Percentiles rank a stretch among this genome's conserved stretches.
These are phyloP conservation scores for Molossus alvarezi DNA, from an alignment of 2,797 vertebrate species.

Conservation along the genomic window DNA sequence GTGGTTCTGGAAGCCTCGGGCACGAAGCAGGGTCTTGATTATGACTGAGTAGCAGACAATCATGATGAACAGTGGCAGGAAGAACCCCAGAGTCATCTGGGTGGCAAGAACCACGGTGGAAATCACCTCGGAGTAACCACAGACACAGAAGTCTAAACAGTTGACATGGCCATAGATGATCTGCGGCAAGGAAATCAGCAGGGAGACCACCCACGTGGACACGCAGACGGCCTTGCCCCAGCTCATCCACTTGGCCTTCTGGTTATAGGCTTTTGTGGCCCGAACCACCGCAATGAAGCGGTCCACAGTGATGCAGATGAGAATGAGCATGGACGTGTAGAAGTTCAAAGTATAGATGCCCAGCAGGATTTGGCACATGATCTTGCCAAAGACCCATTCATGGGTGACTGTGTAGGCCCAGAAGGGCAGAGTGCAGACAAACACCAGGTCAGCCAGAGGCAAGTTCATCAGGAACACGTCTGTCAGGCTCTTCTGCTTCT, in stretches of 20 bases:
- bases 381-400: constrained; percentile 83
- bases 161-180: constrained; percentile 79
- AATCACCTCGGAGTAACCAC: background rate
- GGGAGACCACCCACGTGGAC: constrained; percentile 81
- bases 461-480: constrained; percentile 88
- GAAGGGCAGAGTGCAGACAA: constrained; percentile 88
- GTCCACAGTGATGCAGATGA: constrained; percentile 87
- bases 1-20: constrained; percentile 86
- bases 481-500: constrained; percentile 85
- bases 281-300: constrained; percentile 86
- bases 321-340: constrained; percentile 88
- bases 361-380: constrained; percentile 78
- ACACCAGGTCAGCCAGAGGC: constrained; percentile 87
- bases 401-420: constrained; percentile 83
- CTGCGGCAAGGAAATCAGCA: constrained; percentile 83
- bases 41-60: constrained; percentile 87
- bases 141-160: background rate
- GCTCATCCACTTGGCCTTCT: constrained; percentile 73
- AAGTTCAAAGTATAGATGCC: constrained; percentile 87
- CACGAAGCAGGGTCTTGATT: constrained; percentile 84
- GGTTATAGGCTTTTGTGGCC: constrained; percentile 83
- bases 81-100: constrained; percentile 87
- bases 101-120: constrained; percentile 68
- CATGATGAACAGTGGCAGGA: constrained; percentile 86
- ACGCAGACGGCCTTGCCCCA: constrained; percentile 79